Conservation (phyloP, 2,797 vertebrate genomes). For the Hyperoplus lanceolatus region DNA sequence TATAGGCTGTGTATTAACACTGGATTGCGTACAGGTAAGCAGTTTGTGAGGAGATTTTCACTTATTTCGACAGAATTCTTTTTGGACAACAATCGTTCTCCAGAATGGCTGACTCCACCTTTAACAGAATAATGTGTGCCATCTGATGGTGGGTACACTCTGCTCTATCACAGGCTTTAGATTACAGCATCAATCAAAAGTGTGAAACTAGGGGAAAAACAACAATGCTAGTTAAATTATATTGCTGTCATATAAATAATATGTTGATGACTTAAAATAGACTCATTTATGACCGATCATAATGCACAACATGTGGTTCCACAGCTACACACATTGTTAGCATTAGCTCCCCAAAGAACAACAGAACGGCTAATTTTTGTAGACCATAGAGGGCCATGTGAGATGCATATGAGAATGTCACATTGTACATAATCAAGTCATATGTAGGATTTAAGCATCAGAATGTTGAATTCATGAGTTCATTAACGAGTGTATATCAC, state of each 20-base stretch:
- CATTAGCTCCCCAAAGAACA: constrained; percentile 19
- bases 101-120: too few relatives aligned
- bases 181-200: neutral
- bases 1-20: too few relatives aligned
- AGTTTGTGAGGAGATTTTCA: too few relatives aligned
- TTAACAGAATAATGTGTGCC: constrained; percentile 7
- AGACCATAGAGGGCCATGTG: constrained; percentile 13
- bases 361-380: neutral
- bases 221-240: neutral
- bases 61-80: too few relatives aligned
- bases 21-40: too few relatives aligned
- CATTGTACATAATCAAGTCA: neutral
- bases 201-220: constrained; percentile 7
- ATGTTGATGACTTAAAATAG: neutral
- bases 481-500: too few relatives aligned
- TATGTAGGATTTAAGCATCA: neutral
- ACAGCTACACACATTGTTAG: constrained; percentile 21
- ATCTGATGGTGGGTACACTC: neutral
- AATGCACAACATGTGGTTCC: constrained; percentile 37
- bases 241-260: neutral
- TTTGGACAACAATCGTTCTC: too few relatives aligned
- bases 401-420: neutral
- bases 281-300: constrained; percentile 5
- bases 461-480: too few relatives aligned
- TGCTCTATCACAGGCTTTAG: too few relatives aligned